Evolutionary conservation across 2,888 invertebrate species (phyloP), one percentile per base, ranked within the genome.

Genomic region (Smittia aterrima): DNA sequence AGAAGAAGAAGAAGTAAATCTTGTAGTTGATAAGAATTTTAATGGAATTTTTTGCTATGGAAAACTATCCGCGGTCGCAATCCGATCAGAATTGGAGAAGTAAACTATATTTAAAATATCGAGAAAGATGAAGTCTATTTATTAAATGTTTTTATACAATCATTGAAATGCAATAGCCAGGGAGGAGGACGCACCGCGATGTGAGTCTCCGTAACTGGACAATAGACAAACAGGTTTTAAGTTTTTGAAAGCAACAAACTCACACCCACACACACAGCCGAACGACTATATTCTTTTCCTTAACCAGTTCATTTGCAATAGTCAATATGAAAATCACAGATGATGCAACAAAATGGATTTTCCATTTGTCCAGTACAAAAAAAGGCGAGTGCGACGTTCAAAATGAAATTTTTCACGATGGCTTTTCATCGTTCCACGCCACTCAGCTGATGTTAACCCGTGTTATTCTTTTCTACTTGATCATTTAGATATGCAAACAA

Each of bases 191-290:
- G 9, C 24, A 24, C 18, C 20, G n/a, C 66, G n/a, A 32, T 25
- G 27, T 66, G 18, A 11, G 18, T 13, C 24, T 47, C 58, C 18
- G 22, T 22, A 22, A 4, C 58, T 4, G 18, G 18, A 58, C 22
- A 58, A 58, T 74, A 70, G 20, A 75, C 41, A 62, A 68, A 74
- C 58, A 75, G n/a, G 74, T 75, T 75, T 77, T 76, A 76, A 67
- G 75, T 74, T 77, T 76, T 67, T 32, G 38, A 75, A 72, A 74
- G 4, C 20, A 66, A 66, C 20, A 66, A 38, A 64, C 22, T 7
- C 66, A 40, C 18, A 64, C 16, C 13, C 64, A 32, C 20, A 66
- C 6, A 20, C 16, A 18, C 47, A 47, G 6, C 18, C 18, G 66
- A 66, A 1, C 11, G 24, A 71, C n/a, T 13, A 24, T 13, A 22